These are phyloP conservation scores for Cheilosia pagana DNA, from an alignment of 2,888 invertebrate species.

Conservation along the genomic window DNA sequence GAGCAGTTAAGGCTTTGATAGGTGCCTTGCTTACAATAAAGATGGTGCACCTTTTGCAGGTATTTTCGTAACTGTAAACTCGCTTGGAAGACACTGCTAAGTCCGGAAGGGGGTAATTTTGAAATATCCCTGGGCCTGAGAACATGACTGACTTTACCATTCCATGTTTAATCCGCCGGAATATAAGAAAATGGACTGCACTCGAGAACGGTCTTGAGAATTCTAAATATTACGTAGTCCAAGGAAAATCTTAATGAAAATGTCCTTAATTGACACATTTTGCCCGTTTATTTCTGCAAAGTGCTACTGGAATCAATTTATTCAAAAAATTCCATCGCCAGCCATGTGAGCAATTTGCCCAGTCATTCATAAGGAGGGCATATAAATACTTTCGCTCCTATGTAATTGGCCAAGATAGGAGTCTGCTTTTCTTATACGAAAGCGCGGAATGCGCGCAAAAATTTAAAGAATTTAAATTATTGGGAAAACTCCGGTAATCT, in stretches of 20 bases:
- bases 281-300: conserved; percentile 22
- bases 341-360: conserved; percentile 41
- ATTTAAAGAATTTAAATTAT: conserved; percentile 49
- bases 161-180: no score
- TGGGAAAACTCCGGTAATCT: conserved; percentile 45
- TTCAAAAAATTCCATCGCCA: conserved; percentile 11
- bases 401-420: conserved; percentile 43
- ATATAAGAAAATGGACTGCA: no score
- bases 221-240: no score
- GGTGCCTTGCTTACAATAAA: not conserved
- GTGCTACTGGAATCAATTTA: conserved; percentile 23
- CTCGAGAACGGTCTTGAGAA: no score
- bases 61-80: no score
- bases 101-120: no score
- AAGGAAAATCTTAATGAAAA: not conserved
- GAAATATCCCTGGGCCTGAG: no score
- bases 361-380: conserved; percentile 23
- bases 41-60: no score
- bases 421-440: conserved; percentile 9
- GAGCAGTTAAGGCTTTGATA: not conserved
- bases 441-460: conserved; percentile 11
- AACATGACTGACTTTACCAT: no score
- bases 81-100: no score
- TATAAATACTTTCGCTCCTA: conserved; percentile 29
- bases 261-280: conserved; percentile 32